These are phyloP conservation scores for Synergus gifuensis DNA, from an alignment of 2,888 invertebrate genomes.

Conservation along the genomic window DNA sequence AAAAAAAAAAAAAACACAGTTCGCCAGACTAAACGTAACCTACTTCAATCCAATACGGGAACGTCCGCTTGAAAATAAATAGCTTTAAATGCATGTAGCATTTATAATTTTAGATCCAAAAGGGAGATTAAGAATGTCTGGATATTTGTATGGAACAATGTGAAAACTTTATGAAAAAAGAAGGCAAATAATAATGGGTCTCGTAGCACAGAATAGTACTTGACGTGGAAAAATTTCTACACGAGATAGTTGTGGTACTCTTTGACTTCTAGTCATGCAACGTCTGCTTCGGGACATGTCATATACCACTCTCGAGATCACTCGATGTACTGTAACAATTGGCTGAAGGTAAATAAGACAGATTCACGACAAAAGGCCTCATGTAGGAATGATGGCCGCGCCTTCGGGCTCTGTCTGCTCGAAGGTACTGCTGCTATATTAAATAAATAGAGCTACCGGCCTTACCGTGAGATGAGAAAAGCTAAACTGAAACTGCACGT, in stretches of 20 bases:
- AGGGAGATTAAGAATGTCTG: neutral
- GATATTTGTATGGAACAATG: constrained; percentile 17
- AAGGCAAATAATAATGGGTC: neutral
- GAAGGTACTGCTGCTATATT: constrained; percentile 53
- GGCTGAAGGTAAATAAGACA: constrained; percentile 71
- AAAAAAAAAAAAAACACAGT: too few relatives aligned
- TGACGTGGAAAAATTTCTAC: constrained; percentile 7
- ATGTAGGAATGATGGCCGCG: constrained; percentile 57
- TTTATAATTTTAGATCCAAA: neutral
- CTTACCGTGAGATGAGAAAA: constrained; percentile 42
- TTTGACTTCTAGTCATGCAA: neutral
- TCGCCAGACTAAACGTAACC: too few relatives aligned
- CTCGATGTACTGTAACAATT: constrained; percentile 63
- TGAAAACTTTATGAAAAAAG: constrained; percentile 3
- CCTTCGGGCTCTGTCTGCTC: constrained; percentile 65
- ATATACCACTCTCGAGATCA: constrained; percentile 52
- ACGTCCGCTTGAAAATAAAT: neutral
- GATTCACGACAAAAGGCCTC: constrained; percentile 64
- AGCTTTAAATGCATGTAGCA: neutral
- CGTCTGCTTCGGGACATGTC: constrained; percentile 16
- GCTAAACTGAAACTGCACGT: constrained; percentile 23
- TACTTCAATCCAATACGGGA: too few relatives aligned
- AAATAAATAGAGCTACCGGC: constrained; percentile 66
- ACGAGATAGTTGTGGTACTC: constrained; percentile 14
- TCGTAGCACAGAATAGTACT: neutral